Evolutionary conservation across 2,888 invertebrate genomes (phyloP).

Genomic region (Leptarthrus brevirostris): DNA sequence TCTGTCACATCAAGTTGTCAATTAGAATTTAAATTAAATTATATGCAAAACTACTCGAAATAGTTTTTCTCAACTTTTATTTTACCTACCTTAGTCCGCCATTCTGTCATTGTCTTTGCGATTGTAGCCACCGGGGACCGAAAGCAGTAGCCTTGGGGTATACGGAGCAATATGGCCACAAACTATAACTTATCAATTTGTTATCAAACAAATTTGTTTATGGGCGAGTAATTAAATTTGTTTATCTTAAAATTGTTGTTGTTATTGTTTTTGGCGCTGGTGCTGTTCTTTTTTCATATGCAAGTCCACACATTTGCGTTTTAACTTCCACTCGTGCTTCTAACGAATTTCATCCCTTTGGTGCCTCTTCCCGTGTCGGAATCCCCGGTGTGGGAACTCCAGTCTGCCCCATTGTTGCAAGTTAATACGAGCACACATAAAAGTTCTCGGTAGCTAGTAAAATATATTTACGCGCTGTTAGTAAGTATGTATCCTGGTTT

Average conservation of each 20-base stretch:
- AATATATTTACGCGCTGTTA: constrained; percentile 31
- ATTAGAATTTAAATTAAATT: constrained; percentile 45
- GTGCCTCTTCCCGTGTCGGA: neutral
- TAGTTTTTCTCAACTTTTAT: neutral
- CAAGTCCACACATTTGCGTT: constrained; percentile 1
- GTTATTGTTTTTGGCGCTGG: neutral
- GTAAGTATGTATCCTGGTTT: constrained; percentile 5
- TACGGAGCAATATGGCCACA: constrained; percentile 45
- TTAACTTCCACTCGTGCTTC: constrained; percentile 32
- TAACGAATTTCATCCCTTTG: constrained; percentile 11
- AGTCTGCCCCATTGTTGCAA: constrained; percentile 10
- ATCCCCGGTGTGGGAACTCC: neutral
- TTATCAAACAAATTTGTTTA: constrained; percentile 55
- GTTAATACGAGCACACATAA: constrained; percentile 23
- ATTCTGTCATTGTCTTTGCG: neutral
- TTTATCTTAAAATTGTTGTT: constrained; percentile 54
- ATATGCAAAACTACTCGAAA: constrained; percentile 9
- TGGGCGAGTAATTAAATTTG: constrained; percentile 54
- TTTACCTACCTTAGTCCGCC: neutral
- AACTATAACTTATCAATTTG: constrained; percentile 53
- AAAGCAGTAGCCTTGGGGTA: neutral
- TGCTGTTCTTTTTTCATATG: constrained; percentile 1
- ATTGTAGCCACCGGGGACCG: neutral
- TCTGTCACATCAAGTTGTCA: constrained; percentile 27
- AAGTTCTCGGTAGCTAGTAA: constrained; percentile 17